phyloP scores from a whole-genome alignment of 2,888 invertebrate genomes.

The Shargacucullia verbasci region DNA sequence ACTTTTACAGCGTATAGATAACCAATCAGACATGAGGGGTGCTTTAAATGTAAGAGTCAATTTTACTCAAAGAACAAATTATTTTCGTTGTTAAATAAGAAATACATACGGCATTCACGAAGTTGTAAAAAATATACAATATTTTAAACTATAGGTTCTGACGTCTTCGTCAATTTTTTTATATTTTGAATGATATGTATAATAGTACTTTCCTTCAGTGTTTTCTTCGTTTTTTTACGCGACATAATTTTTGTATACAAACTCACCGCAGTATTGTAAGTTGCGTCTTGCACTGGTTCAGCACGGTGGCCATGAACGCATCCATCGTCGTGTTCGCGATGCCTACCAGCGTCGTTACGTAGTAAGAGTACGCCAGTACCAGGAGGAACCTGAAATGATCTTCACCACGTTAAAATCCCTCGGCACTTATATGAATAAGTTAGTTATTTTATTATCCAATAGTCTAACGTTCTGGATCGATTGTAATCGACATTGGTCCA shows the following conservation, averaged over 20 bases:
- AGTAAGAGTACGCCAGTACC: slow-evolving; percentile 77
- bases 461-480: slow-evolving; percentile 41
- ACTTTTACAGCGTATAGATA: too few species aligned
- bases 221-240: too few species aligned
- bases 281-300: slow-evolving; percentile 78
- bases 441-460: neutral
- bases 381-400: slow-evolving; percentile 66
- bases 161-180: too few species aligned
- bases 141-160: too few species aligned
- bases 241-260: neutral
- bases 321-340: slow-evolving; percentile 86
- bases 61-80: too few species aligned
- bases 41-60: too few species aligned
- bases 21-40: too few species aligned
- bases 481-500: slow-evolving; percentile 57
- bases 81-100: too few species aligned
- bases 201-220: too few species aligned
- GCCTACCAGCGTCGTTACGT: slow-evolving; percentile 80
- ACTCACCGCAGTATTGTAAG: slow-evolving; percentile 74
- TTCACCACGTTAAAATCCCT: neutral
- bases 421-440: slow-evolving; percentile 16
- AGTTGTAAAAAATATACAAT: too few species aligned
- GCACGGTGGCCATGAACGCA: slow-evolving; percentile 80
- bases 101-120: too few species aligned
- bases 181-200: too few species aligned